phyloP scores from a whole-genome alignment of 2,888 invertebrate genomes.

The Lochmaea crataegi region DNA sequence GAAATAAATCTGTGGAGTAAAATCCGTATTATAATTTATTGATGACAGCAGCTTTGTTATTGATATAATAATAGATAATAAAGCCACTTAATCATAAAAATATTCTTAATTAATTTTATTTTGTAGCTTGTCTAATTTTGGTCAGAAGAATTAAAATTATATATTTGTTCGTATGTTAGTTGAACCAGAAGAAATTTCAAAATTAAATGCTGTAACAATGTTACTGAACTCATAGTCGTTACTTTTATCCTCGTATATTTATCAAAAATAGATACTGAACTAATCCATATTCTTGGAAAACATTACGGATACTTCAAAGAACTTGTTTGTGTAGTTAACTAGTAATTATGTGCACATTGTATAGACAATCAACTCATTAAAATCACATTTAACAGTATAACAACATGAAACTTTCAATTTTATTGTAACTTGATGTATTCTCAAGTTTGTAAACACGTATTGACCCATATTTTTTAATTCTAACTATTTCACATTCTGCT shows the following conservation, averaged over 20 bases:
- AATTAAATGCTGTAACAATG: too few species aligned
- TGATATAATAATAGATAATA: neutral
- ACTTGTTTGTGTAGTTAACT: neutral
- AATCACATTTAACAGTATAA: conserved; percentile 1
- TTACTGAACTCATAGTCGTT: too few species aligned
- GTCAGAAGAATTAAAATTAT: too few species aligned
- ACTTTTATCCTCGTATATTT: neutral
- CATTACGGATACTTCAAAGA: neutral
- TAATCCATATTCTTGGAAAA: neutral
- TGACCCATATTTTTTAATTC: conserved; percentile 27
- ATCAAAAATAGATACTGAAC: neutral
- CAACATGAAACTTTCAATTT: neutral
- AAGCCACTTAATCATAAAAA: neutral
- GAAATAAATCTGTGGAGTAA: neutral
- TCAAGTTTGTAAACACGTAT: conserved; percentile 1
- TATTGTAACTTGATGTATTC: conserved; percentile 2
- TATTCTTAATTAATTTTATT: neutral
- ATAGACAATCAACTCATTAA: conserved; percentile 1
- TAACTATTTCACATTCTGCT: conserved; percentile 13
- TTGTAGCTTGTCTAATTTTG: too few species aligned
- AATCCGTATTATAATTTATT: neutral
- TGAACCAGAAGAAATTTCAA: too few species aligned
- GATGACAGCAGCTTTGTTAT: neutral
- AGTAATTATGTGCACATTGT: conserved; percentile 1
- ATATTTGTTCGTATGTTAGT: too few species aligned